Conservation (phyloP, 2,888 invertebrate genomes). For the Apamea sordens region DNA sequence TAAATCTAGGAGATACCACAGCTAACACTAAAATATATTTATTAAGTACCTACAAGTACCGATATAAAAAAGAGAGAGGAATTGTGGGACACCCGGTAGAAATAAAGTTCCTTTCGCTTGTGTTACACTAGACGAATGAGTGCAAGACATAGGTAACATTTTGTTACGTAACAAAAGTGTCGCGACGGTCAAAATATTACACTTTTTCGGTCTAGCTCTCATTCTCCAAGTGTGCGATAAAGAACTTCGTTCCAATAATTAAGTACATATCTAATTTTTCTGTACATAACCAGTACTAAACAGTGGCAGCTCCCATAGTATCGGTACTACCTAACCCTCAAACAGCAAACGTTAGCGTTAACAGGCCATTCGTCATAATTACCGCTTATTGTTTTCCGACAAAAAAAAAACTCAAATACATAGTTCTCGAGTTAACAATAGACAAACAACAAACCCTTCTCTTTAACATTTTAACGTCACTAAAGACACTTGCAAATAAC, state of each 20-base stretch:
- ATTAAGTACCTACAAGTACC: background rate
- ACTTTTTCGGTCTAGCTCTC: background rate
- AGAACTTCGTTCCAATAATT: background rate
- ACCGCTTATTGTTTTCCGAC: slow-evolving; percentile 77
- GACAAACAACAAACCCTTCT: slow-evolving; percentile 80
- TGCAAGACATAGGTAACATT: background rate
- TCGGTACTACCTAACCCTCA: slow-evolving; percentile 5
- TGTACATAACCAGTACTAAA: background rate
- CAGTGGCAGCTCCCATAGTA: background rate
- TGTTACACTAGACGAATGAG: background rate
- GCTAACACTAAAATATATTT: background rate
- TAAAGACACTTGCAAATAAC: slow-evolving; percentile 68
- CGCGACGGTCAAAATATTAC: background rate
- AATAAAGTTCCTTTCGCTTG: background rate
- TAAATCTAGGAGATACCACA: no score
- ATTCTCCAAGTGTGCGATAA: background rate
- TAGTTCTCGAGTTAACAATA: slow-evolving; percentile 79
- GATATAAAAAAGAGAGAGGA: background rate
- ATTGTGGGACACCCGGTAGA: background rate
- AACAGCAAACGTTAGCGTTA: slow-evolving; percentile 9
- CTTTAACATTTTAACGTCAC: slow-evolving; percentile 84
- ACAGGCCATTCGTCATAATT: slow-evolving; percentile 71
- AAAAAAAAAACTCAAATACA: slow-evolving; percentile 77
- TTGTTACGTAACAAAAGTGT: background rate
- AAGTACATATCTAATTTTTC: background rate